Evolutionary conservation across 2,797 vertebrate genomes (phyloP).

Genomic region (Scomberomorus guttatus): DNA sequence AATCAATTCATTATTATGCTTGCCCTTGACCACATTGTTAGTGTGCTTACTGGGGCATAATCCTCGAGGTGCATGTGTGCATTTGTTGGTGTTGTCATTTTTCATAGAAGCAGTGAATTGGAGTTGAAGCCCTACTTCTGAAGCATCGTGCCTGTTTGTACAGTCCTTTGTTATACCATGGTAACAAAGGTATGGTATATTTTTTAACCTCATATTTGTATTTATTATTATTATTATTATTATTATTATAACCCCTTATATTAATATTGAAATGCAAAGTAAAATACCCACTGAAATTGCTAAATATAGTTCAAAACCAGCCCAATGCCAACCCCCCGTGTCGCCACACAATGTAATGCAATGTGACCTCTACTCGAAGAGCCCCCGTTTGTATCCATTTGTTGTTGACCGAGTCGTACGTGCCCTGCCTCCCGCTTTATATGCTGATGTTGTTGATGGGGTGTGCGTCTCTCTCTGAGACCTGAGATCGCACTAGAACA

Average conservation of each 20-base stretch:
- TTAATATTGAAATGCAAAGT: neutral
- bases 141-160: neutral
- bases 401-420: slow-evolving; percentile 34
- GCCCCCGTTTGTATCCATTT: slow-evolving; percentile 48
- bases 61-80: slow-evolving; percentile 48
- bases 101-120: slow-evolving; percentile 31
- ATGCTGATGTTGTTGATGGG: slow-evolving; percentile 69
- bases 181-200: no score
- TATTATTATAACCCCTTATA: neutral
- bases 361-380: slow-evolving; percentile 35
- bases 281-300: neutral
- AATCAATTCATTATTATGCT: slow-evolving; percentile 80
- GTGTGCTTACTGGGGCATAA: slow-evolving; percentile 75
- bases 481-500: slow-evolving; percentile 58
- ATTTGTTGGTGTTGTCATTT: slow-evolving; percentile 49
- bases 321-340: neutral
- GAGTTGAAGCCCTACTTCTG: slow-evolving; percentile 15
- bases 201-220: neutral
- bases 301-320: neutral
- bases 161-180: neutral
- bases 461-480: slow-evolving; percentile 43
- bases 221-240: neutral
- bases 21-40: slow-evolving; percentile 77
- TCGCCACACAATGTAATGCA: neutral
- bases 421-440: slow-evolving; percentile 24